Evolutionary conservation across 2,113 vertebrate species (phyloP), one percentile per base, ranked within the genome.

Genomic region (Chaetops frenatus): DNA sequence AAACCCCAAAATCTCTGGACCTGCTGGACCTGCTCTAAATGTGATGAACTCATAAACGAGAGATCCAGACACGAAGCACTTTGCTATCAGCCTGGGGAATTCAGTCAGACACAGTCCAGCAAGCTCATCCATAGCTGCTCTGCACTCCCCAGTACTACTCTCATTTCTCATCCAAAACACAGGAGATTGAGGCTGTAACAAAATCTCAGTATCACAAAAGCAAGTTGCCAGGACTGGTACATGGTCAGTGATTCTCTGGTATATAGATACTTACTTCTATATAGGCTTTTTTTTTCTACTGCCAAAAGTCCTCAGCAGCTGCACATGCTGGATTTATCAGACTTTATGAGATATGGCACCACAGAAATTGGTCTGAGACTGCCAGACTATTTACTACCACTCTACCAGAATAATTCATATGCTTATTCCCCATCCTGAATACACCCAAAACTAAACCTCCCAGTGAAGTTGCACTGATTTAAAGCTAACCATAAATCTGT

Each of bases 321-420:
- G 94, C 87, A 61, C 64, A 58, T 42, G 38, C 67, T 50, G 86
- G 82, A 92, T 96, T 96, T 95, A 95, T 96, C 92, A 89, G 94
- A 29, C 88, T 93, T 94, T 81, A 95, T 86, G 95, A 95, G 83
- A 88, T 93, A 88, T 86, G 70, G 78, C 94, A 94, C 61, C 83
- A 83, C 76, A 81, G 95, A 95, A 97, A 97, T 88, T 96, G 96
- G 69, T 84, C 79, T 96, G 96, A 95, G 97, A 81, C 79, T 0
- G 44, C 88, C 7, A 10, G 56, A 76, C 93, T 95, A 85, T 94
- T 97, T 95, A 90, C 86, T 94, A 62, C 88, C 40, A 36, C 92
- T 81, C 35, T 45, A 87, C 76, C 83, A 76, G 90, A 91, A 92
- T 95, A 95, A 96, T 96, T 95, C 94, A 93, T 76, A 66, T 70